These are phyloP conservation scores for Pecten maximus DNA, from an alignment of 2,888 invertebrate genomes.

Conservation along the genomic window DNA sequence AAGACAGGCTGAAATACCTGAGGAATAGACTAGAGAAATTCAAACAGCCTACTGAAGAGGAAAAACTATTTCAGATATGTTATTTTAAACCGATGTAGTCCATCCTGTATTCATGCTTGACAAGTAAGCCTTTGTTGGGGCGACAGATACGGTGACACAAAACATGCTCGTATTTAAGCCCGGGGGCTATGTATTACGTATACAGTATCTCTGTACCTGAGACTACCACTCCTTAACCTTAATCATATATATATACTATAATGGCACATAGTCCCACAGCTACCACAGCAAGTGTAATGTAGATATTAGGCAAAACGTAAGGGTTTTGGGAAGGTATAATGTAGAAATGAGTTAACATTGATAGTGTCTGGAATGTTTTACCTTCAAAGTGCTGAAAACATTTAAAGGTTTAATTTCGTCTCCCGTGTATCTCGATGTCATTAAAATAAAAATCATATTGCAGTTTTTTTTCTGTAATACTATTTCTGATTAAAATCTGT, in stretches of 20 bases:
- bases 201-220: not conserved
- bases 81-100: not conserved
- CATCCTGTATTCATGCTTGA: slow-evolving; percentile 5
- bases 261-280: not conserved
- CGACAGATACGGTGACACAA: slow-evolving; percentile 13
- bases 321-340: not conserved
- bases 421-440: not conserved
- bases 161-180: slow-evolving; percentile 24
- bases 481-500: not conserved
- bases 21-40: not conserved
- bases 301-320: not conserved
- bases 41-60: not conserved
- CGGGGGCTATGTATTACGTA: not conserved
- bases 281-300: not conserved
- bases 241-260: slow-evolving; percentile 28
- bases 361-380: not conserved
- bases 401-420: not conserved
- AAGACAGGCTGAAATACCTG: not conserved
- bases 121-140: not conserved
- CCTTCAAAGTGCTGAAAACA: not conserved
- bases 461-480: not conserved
- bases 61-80: slow-evolving; percentile 7
- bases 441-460: not conserved
- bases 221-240: slow-evolving; percentile 11
- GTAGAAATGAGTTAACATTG: not conserved